phyloP scores from a whole-genome alignment of 2,113 vertebrate genomes.

The Lethenteron reissneri region DNA sequence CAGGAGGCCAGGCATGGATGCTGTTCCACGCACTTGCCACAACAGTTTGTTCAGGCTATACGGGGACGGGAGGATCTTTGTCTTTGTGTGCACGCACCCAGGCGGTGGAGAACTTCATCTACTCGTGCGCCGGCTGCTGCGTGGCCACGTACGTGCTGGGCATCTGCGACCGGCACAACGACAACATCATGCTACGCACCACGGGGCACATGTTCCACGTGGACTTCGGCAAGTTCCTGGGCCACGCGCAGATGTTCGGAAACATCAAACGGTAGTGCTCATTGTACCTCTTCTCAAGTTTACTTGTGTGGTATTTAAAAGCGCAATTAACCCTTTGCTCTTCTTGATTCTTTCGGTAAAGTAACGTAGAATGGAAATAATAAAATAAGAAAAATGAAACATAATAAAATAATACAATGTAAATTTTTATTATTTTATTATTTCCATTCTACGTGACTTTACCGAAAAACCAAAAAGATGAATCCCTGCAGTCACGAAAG shows the following conservation, averaged over 20 bases:
- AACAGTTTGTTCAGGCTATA: too few relatives aligned
- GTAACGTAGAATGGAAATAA: background rate
- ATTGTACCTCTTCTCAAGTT: background rate
- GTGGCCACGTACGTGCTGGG: constrained; percentile 90
- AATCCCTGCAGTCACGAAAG: too few relatives aligned
- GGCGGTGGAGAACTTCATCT: constrained; percentile 98
- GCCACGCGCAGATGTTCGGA: constrained; percentile 91
- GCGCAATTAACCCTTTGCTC: too few relatives aligned
- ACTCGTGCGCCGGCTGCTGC: constrained; percentile 82
- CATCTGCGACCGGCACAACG: constrained; percentile 89
- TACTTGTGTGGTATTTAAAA: too few relatives aligned
- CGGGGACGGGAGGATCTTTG: too few relatives aligned
- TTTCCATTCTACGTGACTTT: background rate
- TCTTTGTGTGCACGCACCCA: constrained; percentile 14
- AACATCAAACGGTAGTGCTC: constrained; percentile 69
- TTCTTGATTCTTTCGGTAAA: too few relatives aligned
- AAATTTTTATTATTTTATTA: background rate
- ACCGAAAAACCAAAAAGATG: too few relatives aligned
- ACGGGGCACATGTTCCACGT: constrained; percentile 98
- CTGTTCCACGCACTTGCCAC: too few relatives aligned
- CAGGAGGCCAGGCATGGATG: too few relatives aligned
- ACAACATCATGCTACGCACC: constrained; percentile 98
- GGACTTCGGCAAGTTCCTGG: constrained; percentile 85
- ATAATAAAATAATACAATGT: too few relatives aligned
- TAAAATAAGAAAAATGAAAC: background rate